A percentile compares a stretch with the other conserved stretches of the same genome.
phyloP scores from a whole-genome alignment of 64 coral and sea anemone species.

The Actinia equina region DNA sequence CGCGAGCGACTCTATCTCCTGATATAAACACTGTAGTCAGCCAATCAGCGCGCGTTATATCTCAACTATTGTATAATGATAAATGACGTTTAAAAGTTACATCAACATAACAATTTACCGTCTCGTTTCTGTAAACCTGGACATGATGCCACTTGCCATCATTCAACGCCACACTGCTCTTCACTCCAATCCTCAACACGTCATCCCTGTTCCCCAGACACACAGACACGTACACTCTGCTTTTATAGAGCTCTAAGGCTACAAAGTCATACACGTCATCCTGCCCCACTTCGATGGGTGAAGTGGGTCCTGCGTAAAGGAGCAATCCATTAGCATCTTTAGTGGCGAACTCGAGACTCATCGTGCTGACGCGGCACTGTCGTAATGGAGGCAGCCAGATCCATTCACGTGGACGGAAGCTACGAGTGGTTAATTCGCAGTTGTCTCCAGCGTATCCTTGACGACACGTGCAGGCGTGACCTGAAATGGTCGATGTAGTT shows the following conservation, averaged over 20 bases:
- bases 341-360: constrained; percentile 83
- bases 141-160: constrained; percentile 89
- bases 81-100: too few species aligned
- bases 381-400: constrained; percentile 64
- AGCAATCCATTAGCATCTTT: constrained; percentile 64
- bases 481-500: constrained; percentile 3
- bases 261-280: constrained; percentile 71
- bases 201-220: constrained; percentile 70
- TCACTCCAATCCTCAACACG: constrained; percentile 28
- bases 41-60: too few species aligned
- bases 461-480: constrained; percentile 65
- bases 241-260: constrained; percentile 47
- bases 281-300: constrained; percentile 21
- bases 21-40: too few species aligned
- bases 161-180: constrained; percentile 39
- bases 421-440: constrained; percentile 88
- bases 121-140: constrained; percentile 61
- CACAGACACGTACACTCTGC: constrained; percentile 56
- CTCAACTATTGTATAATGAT: too few species aligned
- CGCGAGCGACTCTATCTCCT: too few species aligned
- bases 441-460: constrained; percentile 47
- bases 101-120: constrained; percentile 32
- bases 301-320: constrained; percentile 85
- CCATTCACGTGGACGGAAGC: constrained; percentile 79
- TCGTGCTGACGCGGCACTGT: constrained; percentile 62